Percentiles rank a stretch among this genome's conserved stretches.
Conservation (phyloP, 2,888 invertebrate species). For the Thera obeliscata region DNA sequence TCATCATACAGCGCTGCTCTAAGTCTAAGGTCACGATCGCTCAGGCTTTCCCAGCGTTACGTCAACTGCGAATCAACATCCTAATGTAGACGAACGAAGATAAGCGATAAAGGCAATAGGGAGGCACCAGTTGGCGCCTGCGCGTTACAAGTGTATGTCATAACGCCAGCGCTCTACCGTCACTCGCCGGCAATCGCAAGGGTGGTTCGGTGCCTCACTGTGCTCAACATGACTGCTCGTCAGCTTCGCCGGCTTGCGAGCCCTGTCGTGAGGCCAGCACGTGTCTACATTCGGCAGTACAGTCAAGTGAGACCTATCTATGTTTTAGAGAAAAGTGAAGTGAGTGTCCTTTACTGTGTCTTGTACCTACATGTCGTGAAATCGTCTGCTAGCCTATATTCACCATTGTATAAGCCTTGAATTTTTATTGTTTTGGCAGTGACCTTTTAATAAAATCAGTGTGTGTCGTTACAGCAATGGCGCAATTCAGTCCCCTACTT, state of each 20-base stretch:
- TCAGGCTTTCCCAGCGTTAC: conserved; percentile 55
- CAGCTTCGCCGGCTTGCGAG: conserved; percentile 69
- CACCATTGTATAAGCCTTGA: conserved; percentile 13
- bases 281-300: conserved; percentile 65
- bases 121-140: conserved; percentile 72
- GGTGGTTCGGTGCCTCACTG: conserved; percentile 30
- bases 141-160: conserved; percentile 60
- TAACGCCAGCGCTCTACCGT: conserved; percentile 55
- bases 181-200: conserved; percentile 41
- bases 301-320: conserved; percentile 81
- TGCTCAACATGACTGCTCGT: conserved; percentile 67
- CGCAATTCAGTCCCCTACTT: conserved; percentile 77
- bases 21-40: conserved; percentile 37
- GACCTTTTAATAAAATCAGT: conserved; percentile 24
- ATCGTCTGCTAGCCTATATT: conserved; percentile 1
- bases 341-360: conserved; percentile 66
- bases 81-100: conserved; percentile 61
- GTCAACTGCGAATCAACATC: conserved; percentile 65
- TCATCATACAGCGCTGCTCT: no score
- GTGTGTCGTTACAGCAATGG: conserved; percentile 75
- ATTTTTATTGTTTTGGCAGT: conserved; percentile 15
- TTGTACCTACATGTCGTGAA: not conserved
- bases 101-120: conserved; percentile 59
- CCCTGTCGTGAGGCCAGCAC: conserved; percentile 55
- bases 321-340: conserved; percentile 69